A percentile compares a stretch with the other conserved stretches of the same genome.
These are phyloP conservation scores for Coenobita brevimanus DNA, from an alignment of 1,140 invertebrate species.

Conservation along the genomic window DNA sequence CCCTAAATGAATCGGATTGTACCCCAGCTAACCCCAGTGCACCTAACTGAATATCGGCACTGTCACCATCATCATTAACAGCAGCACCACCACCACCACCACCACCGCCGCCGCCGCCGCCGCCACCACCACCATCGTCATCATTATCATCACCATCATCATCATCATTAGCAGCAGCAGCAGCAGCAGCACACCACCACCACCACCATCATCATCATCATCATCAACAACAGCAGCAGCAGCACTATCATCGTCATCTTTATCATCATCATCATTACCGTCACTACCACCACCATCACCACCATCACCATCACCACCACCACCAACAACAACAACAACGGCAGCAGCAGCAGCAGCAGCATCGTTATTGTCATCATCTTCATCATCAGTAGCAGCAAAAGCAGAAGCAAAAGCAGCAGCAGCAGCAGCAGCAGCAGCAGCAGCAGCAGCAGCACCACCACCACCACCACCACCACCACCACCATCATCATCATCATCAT, in stretches of 20 bases:
- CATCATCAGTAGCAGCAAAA: too few species aligned
- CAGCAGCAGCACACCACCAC: too few species aligned
- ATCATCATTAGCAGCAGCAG: too few species aligned
- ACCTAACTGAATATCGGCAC: too few species aligned
- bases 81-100: background rate
- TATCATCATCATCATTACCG: too few species aligned
- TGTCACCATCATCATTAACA: too few species aligned
- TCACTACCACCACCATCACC: background rate
- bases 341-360: too few species aligned
- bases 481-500: constrained; percentile 1
- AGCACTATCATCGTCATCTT: too few species aligned
- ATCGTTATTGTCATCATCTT: too few species aligned
- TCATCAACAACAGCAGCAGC: background rate
- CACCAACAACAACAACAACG: too few species aligned
- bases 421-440: background rate
- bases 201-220: constrained; percentile 1
- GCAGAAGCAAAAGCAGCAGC: background rate
- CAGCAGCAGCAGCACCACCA: background rate
- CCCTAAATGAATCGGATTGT: too few species aligned
- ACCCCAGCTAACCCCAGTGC: too few species aligned
- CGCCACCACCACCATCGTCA: background rate
- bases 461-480: background rate
- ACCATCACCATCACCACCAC: constrained; percentile 1
- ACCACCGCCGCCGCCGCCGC: background rate
- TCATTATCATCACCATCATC: constrained; percentile 1